phyloP scores from a whole-genome alignment of 2,888 invertebrate species.

The Dioctria linearis region DNA sequence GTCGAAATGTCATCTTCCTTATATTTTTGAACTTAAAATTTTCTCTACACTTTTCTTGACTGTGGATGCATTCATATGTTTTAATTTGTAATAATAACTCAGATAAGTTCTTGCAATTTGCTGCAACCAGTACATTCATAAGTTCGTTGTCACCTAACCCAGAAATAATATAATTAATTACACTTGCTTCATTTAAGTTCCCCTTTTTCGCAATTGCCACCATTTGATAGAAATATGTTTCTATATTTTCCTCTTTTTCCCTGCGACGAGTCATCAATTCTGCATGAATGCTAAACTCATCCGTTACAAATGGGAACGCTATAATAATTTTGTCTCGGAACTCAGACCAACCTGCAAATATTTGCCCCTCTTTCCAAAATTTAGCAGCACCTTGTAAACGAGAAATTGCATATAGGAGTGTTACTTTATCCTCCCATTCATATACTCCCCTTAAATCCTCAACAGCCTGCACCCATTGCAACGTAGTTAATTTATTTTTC shows the following conservation, averaged over 20 bases:
- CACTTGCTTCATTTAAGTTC: not conserved
- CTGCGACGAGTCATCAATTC: not conserved
- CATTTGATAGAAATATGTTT: slow-evolving; percentile 20
- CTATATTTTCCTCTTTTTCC: not conserved
- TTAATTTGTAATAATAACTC: slow-evolving; percentile 16
- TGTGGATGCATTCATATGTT: not conserved
- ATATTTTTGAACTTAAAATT: not conserved
- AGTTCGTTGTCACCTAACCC: not conserved
- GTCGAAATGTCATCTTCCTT: not conserved
- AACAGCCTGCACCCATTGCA: not conserved
- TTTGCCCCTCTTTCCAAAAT: not conserved
- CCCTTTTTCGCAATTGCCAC: not conserved
- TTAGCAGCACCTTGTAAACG: not conserved
- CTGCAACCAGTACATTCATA: not conserved
- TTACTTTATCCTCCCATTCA: not conserved
- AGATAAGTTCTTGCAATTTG: not conserved
- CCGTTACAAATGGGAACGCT: not conserved
- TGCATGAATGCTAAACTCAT: not conserved
- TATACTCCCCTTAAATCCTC: not conserved
- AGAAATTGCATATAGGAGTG: not conserved
- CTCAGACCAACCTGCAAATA: not conserved
- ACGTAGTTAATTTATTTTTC: too few species aligned
- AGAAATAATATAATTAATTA: slow-evolving; percentile 1
- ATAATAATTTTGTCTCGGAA: not conserved
- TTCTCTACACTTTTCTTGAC: not conserved